Conservation (phyloP, 2,113 vertebrate genomes). For the Salvelinus alpinus region DNA sequence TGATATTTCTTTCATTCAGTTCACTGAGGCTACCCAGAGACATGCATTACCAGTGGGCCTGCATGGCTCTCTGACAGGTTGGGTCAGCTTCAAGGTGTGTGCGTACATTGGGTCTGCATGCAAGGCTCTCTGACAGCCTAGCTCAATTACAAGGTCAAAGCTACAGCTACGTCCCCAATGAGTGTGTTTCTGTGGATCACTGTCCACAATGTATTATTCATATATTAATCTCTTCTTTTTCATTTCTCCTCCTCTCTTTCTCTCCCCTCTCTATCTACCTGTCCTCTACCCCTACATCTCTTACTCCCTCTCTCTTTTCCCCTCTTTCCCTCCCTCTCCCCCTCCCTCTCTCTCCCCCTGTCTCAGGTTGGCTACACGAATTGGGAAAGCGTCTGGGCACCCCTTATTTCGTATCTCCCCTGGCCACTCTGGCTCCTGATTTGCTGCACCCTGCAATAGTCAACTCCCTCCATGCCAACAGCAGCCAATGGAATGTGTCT, state of each 20-base stretch:
- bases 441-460: slow-evolving; percentile 28
- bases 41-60: too few species aligned
- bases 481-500: slow-evolving; percentile 67
- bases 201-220: slow-evolving; percentile 45
- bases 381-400: slow-evolving; percentile 77
- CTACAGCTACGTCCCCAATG: too few species aligned
- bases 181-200: slow-evolving; percentile 28
- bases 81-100: too few species aligned
- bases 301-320: background rate
- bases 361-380: slow-evolving; percentile 80
- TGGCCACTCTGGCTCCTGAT: slow-evolving; percentile 51
- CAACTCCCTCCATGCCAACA: slow-evolving; percentile 48
- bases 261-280: background rate
- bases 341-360: background rate
- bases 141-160: too few species aligned
- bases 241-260: background rate
- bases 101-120: too few species aligned
- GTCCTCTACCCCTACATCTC: background rate
- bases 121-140: too few species aligned
- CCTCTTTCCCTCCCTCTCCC: background rate
- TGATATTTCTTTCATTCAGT: background rate
- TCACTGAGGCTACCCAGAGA: too few species aligned
- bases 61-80: too few species aligned
- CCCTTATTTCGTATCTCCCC: slow-evolving; percentile 67
- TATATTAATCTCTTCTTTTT: slow-evolving; percentile 2